Evolutionary conservation across 2,113 vertebrate species (phyloP).

Genomic region (Platichthys flesus): DNA sequence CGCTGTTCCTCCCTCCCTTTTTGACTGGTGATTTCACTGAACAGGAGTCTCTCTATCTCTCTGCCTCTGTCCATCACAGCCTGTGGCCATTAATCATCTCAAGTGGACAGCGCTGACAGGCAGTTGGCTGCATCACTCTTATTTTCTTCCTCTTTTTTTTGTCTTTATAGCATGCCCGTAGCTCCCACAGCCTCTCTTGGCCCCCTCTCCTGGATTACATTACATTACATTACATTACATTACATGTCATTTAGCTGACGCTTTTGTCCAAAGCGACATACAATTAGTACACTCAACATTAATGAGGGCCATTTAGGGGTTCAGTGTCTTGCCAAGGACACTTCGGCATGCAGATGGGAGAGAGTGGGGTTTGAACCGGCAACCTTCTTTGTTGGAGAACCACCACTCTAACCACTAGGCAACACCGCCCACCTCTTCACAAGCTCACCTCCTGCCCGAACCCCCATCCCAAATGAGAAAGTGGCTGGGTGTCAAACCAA

Average conservation of each 20-base stretch:
- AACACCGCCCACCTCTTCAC: too few relatives aligned
- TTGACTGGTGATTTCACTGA: constrained; percentile 54
- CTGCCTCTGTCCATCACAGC: constrained; percentile 74
- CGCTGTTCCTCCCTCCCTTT: constrained; percentile 9
- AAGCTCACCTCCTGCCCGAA: constrained; percentile 15
- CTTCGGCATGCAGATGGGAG: too few relatives aligned
- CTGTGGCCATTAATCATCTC: constrained; percentile 77
- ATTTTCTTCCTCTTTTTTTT: constrained; percentile 40
- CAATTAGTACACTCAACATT: too few relatives aligned
- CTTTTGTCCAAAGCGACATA: too few relatives aligned
- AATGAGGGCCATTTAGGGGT: too few relatives aligned
- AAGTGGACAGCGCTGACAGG: constrained; percentile 77
- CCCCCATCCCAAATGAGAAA: constrained; percentile 48
- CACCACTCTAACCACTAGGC: too few relatives aligned
- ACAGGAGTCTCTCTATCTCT: constrained; percentile 67
- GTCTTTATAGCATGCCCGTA: constrained; percentile 37
- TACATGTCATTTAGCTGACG: too few relatives aligned
- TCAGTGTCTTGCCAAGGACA: too few relatives aligned
- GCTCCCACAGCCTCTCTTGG: constrained; percentile 35
- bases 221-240: too few relatives aligned
- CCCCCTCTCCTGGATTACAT: not conserved
- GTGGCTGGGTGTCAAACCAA: constrained; percentile 63
- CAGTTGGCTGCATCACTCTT: constrained; percentile 75
- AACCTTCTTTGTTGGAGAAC: too few relatives aligned
- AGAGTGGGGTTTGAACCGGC: too few relatives aligned